Conservation (phyloP, 2,113 vertebrate species). For the Pheucticus melanocephalus region DNA sequence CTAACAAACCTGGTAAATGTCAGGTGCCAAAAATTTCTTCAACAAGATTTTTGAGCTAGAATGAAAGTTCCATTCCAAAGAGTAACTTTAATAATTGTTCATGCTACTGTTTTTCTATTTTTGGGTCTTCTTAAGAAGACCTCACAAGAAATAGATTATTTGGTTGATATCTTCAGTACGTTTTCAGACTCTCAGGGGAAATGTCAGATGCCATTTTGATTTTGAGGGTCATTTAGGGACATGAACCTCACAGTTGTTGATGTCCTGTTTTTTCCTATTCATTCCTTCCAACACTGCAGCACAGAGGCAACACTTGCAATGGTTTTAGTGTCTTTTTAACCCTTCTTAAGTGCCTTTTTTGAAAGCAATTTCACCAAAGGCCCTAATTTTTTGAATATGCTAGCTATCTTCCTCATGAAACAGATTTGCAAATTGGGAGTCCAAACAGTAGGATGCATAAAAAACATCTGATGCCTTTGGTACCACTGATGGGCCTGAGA, state of each 20-base stretch:
- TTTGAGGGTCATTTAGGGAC: neutral
- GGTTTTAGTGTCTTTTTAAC: neutral
- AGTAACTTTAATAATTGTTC: neutral
- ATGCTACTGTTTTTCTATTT: neutral
- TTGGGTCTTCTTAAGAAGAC: neutral
- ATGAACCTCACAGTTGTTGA: neutral
- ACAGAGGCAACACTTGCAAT: neutral
- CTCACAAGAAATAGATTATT: neutral
- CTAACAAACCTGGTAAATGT: neutral
- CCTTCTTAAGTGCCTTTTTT: neutral
- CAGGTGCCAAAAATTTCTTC: neutral
- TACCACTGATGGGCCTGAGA: neutral
- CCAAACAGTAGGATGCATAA: neutral
- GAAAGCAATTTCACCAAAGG: neutral
- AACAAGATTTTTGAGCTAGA: neutral
- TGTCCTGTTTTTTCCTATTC: neutral
- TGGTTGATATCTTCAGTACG: neutral
- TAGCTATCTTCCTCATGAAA: neutral
- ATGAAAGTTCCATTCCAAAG: neutral
- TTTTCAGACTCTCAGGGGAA: neutral
- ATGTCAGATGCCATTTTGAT: neutral
- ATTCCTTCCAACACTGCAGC: neutral
- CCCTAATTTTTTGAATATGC: neutral
- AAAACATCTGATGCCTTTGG: accelerated
- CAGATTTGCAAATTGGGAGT: neutral